These are phyloP conservation scores for Nasonovia ribisnigri DNA, from an alignment of 2,888 invertebrate genomes.

Conservation along the genomic window DNA sequence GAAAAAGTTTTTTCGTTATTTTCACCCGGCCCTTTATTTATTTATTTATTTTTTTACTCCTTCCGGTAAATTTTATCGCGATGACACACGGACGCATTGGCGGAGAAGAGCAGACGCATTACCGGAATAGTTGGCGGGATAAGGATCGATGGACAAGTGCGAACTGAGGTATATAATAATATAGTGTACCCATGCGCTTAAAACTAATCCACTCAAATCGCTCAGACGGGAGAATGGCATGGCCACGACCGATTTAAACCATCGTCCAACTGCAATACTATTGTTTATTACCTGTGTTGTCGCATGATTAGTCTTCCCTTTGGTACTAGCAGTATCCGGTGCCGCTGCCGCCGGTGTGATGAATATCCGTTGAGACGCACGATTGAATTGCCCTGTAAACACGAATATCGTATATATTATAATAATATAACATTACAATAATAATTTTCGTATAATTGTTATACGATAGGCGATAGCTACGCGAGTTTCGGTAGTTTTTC, in stretches of 20 bases:
- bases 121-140: background rate
- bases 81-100: background rate
- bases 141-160: background rate
- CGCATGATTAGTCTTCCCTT: constrained; percentile 58
- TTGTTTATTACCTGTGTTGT: constrained; percentile 51
- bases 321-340: constrained; percentile 66
- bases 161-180: background rate
- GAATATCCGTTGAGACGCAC: constrained; percentile 67
- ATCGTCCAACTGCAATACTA: background rate
- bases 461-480: too few relatives aligned
- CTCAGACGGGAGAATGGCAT: background rate
- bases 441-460: too few relatives aligned
- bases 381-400: constrained; percentile 75
- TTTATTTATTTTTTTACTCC: background rate
- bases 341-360: constrained; percentile 70
- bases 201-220: constrained; percentile 19
- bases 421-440: background rate
- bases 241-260: constrained; percentile 4
- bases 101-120: background rate
- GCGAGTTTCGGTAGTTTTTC: too few relatives aligned
- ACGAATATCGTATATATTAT: constrained; percentile 73
- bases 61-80: background rate
- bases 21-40: accelerated
- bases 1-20: background rate
- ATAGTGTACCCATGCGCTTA: background rate